phyloP scores from a whole-genome alignment of 2,888 invertebrate species.

The Meiosimyza platycephala region DNA sequence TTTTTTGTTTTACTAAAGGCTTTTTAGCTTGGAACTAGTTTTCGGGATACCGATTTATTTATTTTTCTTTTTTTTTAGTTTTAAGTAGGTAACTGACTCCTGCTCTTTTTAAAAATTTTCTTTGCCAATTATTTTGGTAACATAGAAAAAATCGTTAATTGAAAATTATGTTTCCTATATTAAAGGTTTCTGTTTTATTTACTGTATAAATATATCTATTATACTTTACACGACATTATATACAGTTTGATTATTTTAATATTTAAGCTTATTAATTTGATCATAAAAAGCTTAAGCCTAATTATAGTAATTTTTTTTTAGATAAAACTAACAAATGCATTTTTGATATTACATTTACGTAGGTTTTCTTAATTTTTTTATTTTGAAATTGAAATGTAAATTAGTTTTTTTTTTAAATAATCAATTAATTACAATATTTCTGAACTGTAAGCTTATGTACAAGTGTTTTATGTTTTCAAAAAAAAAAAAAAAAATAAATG shows the following conservation, averaged over 20 bases:
- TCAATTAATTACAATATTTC: background rate
- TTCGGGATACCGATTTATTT: slow-evolving; percentile 42
- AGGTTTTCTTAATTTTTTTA: no score
- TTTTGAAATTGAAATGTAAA: background rate
- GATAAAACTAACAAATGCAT: no score
- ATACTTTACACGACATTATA: no score
- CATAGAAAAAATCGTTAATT: slow-evolving; percentile 47
- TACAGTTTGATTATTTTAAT: no score
- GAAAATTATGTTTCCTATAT: slow-evolving; percentile 24
- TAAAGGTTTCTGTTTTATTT: no score
- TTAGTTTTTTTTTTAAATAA: background rate
- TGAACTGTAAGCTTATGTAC: background rate
- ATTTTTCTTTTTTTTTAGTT: slow-evolving; percentile 42
- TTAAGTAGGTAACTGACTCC: slow-evolving; percentile 67
- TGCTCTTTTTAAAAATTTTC: slow-evolving; percentile 59
- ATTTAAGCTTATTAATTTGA: no score
- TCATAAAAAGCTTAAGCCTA: no score
- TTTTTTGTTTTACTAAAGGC: background rate
- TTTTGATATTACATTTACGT: no score
- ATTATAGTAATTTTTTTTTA: no score
- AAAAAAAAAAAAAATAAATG: no score
- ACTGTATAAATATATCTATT: no score
- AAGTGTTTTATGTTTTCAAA: no score
- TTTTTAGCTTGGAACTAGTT: slow-evolving; percentile 19
- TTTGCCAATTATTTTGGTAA: slow-evolving; percentile 59